phyloP scores from a whole-genome alignment of 2,797 vertebrate species.

The Alectoris magna region DNA sequence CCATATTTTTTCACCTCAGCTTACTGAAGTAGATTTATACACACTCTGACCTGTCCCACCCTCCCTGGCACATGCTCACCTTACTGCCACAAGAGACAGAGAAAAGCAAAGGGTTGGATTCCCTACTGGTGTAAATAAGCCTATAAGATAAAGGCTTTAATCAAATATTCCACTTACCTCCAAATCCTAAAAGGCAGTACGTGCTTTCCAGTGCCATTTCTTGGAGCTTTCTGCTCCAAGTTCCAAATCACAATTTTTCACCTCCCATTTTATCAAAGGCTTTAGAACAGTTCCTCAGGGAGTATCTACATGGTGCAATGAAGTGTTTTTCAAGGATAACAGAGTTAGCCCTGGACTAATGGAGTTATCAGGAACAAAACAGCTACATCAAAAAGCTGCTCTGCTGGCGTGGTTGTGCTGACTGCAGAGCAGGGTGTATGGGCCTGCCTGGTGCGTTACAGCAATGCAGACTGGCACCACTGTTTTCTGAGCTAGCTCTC shows the following conservation, averaged over 20 bases:
- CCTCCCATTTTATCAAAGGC: constrained; percentile 13
- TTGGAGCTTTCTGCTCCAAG: not conserved
- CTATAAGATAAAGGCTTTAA: not conserved
- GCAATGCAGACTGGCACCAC: not conserved
- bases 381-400: constrained; percentile 11
- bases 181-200: not conserved
- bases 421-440: not conserved
- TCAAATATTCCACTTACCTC: not conserved
- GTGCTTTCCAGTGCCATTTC: not conserved
- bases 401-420: not conserved
- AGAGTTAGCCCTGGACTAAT: constrained; percentile 29
- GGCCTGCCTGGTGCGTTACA: not conserved
- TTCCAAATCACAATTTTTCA: not conserved
- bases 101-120: not conserved
- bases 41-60: not conserved
- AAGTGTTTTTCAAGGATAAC: constrained; percentile 31
- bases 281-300: constrained; percentile 18
- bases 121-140: not conserved
- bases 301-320: constrained; percentile 6
- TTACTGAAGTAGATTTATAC: not conserved
- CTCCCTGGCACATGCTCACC: not conserved
- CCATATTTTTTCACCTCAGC: not conserved
- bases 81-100: not conserved
- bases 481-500: not conserved
- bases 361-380: constrained; percentile 7